These are phyloP conservation scores for Phengaris alcon DNA, from an alignment of 2,888 invertebrate species.

Conservation along the genomic window DNA sequence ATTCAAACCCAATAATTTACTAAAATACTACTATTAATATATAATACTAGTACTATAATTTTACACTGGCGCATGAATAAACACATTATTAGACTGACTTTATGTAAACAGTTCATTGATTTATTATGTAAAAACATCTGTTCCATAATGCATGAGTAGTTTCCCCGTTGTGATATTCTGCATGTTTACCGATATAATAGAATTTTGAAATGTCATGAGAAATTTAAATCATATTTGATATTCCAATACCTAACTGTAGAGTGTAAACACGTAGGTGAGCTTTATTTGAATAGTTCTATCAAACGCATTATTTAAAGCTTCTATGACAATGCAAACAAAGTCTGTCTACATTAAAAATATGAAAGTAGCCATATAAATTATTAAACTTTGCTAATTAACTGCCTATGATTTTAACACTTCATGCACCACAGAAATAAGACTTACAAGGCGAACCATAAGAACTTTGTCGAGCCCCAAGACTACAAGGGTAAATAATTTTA, in stretches of 20 bases:
- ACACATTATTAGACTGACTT: background rate
- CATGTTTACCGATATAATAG: conserved; percentile 2
- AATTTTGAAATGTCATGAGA: background rate
- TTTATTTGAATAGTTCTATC: background rate
- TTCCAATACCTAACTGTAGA: background rate
- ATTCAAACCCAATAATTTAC: no score
- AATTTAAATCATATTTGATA: background rate
- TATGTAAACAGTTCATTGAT: conserved; percentile 22
- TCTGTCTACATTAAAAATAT: no score
- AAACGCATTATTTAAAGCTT: background rate
- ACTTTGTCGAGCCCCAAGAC: no score
- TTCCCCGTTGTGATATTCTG: conserved; percentile 13
- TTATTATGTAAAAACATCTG: background rate
- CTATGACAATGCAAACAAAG: background rate
- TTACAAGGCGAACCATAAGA: no score
- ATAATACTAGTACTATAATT: background rate
- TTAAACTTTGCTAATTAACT: no score
- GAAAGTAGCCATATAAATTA: no score
- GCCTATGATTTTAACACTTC: no score
- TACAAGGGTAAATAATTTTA: no score
- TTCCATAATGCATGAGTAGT: conserved; percentile 7
- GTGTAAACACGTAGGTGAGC: background rate
- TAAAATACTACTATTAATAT: no score
- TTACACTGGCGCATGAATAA: background rate
- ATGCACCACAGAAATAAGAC: no score